phyloP scores from a whole-genome alignment of 2,113 vertebrate genomes.

The Erythrocercus mccallii region DNA sequence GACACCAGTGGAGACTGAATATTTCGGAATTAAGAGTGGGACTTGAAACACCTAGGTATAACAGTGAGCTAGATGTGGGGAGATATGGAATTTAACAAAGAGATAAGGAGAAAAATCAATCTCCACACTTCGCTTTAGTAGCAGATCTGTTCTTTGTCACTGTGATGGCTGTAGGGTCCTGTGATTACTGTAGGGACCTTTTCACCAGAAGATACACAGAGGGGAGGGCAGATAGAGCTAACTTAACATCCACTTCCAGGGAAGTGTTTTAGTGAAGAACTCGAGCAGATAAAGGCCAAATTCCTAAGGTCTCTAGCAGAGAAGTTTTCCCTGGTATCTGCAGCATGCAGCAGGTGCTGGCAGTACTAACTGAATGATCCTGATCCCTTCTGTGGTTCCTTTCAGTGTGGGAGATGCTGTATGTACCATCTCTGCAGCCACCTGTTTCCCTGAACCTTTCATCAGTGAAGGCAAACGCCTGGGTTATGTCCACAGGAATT shows the following conservation, averaged over 20 bases:
- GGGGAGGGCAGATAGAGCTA: background rate
- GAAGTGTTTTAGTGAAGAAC: background rate
- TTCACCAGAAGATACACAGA: background rate
- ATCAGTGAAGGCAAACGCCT: slow-evolving; percentile 91
- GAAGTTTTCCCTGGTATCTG: background rate
- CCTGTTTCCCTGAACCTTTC: slow-evolving; percentile 94
- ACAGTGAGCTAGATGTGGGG: background rate
- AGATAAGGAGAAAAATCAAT: background rate
- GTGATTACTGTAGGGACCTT: background rate
- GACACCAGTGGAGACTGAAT: background rate
- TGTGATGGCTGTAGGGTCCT: background rate
- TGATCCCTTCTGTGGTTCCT: background rate
- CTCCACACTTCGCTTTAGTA: background rate
- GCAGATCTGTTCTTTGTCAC: background rate
- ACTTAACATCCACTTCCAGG: background rate
- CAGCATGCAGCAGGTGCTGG: background rate
- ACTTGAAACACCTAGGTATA: background rate
- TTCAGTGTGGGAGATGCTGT: slow-evolving; percentile 91
- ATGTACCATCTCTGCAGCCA: slow-evolving; percentile 91
- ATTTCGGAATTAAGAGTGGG: background rate
- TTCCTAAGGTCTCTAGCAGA: background rate
- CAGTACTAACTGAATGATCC: background rate
- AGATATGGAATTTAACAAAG: background rate
- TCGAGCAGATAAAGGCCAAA: background rate
- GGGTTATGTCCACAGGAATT: slow-evolving; percentile 92